These are phyloP conservation scores for Fragum whitleyi DNA, from an alignment of 2,888 invertebrate genomes.

Conservation along the genomic window DNA sequence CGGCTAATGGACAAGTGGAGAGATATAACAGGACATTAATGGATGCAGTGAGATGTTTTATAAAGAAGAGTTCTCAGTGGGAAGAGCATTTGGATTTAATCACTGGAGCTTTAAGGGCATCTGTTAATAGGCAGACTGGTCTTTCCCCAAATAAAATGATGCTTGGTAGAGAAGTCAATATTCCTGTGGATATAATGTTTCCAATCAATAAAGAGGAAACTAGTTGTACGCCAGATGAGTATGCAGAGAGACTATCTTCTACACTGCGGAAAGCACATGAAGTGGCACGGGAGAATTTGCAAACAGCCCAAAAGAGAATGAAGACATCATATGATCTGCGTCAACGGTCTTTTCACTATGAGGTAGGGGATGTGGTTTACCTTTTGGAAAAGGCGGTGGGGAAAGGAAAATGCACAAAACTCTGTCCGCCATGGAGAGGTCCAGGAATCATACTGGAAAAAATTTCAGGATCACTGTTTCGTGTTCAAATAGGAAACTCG, in stretches of 20 bases:
- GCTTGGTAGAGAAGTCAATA: constrained; percentile 46
- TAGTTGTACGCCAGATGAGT: too few species aligned
- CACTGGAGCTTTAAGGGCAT: constrained; percentile 41
- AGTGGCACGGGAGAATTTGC: too few species aligned
- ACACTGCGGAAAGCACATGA: not conserved
- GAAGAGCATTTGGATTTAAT: constrained; percentile 40
- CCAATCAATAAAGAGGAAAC: constrained; percentile 6
- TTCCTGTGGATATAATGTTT: constrained; percentile 44
- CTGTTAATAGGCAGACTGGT: constrained; percentile 44
- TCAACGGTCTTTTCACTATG: too few species aligned
- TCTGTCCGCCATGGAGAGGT: too few species aligned
- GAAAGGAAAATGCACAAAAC: too few species aligned
- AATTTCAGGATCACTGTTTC: not conserved
- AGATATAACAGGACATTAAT: too few species aligned
- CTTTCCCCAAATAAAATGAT: constrained; percentile 54
- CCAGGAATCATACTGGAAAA: too few species aligned
- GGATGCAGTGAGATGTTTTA: constrained; percentile 37
- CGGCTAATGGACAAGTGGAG: too few species aligned
- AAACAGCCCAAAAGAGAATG: too few species aligned
- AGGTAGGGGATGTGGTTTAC: too few species aligned
- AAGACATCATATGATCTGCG: constrained; percentile 40
- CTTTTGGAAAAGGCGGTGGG: too few species aligned
- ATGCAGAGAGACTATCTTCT: not conserved
- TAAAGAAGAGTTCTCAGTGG: constrained; percentile 33
- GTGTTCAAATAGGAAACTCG: not conserved